phyloP scores from a whole-genome alignment of 1,140 invertebrate genomes.

The Drosophila watanabei region DNA sequence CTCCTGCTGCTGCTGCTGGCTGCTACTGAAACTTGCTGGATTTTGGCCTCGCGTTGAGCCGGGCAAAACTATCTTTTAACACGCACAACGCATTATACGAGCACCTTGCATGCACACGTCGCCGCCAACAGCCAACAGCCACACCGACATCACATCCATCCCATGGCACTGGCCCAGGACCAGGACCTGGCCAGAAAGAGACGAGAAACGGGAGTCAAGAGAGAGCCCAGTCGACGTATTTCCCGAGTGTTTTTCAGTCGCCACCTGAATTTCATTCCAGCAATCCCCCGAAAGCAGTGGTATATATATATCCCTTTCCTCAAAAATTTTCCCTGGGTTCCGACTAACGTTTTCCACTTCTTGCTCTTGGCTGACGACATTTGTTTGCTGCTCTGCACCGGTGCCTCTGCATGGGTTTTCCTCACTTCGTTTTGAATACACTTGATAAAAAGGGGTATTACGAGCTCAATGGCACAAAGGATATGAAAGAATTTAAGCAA shows the following conservation, averaged over 20 bases:
- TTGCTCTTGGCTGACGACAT: constrained; percentile 73
- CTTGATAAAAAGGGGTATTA: constrained; percentile 15
- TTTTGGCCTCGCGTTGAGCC: constrained; percentile 67
- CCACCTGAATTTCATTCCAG: constrained; percentile 73
- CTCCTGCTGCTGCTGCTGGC: constrained; percentile 14
- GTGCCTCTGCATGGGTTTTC: constrained; percentile 26
- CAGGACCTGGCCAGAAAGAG: constrained; percentile 23
- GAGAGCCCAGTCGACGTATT: constrained; percentile 58
- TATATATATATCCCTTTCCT: constrained; percentile 35
- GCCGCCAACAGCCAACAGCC: constrained; percentile 31
- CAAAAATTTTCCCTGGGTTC: constrained; percentile 40
- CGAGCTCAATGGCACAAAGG: background rate
- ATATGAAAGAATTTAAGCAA: background rate
- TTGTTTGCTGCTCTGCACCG: constrained; percentile 56
- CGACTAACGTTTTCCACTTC: constrained; percentile 32
- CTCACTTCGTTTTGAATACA: constrained; percentile 22
- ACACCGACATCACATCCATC: constrained; percentile 26
- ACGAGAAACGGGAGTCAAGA: background rate
- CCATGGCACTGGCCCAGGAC: background rate
- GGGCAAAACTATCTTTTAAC: constrained; percentile 83
- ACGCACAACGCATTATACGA: constrained; percentile 84
- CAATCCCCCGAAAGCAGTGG: constrained; percentile 36
- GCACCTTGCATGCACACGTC: constrained; percentile 79
- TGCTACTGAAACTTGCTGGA: constrained; percentile 50
- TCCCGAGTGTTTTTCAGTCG: constrained; percentile 62